Base-by-base conservation (phyloP, 2,888 invertebrate genomes). In the Mantis religiosa region DNA sequence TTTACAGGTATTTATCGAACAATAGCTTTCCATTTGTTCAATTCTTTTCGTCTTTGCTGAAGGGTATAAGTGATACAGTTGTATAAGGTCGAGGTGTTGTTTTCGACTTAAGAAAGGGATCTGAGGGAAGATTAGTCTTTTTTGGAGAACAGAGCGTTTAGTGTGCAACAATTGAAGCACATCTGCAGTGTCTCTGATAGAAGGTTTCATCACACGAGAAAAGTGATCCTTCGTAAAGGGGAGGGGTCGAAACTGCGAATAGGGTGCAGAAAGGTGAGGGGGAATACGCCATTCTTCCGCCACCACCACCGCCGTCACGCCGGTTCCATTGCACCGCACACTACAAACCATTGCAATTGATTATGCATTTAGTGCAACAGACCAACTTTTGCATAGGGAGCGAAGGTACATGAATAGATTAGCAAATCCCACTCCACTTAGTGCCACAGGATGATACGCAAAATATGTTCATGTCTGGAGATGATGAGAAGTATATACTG, bases 301-400 rank as follows among this genome's bases (percentile, higher is more conserved):
- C 47, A 84, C 84, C 84, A 84, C 84, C 84, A 84, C n/a, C 20
- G 41, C 41, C 41, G 41, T 12, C 41, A 41, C 41, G 54, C 54
- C 54, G 54, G 54, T 71, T 71, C 54, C 54, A 71, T 2, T 71
- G 54, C 54, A 71, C 54, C 54, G 85, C 85, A 85, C 54, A 9
- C 47, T 41, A 85, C 85, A 85, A 85, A 85, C 85, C 85, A 85
- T 84, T 41, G 84, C 84, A 84, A 84, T 84, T 84, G 84, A 84
- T 84, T 84, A 84, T 85, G 85, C 85, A 85, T 85, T 85, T 85
- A 85, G 85, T 47, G 85, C 85, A 85, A 47, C 85, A 85, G 41
- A 71, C 54, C 54, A 47, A 41, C 27, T 27, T 28, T 85, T 85
- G 85, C 85, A 54, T 20, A 85, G 85, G 85, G 85, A 84, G 34